Conservation (phyloP, 1,140 invertebrate species). For the Chrysomallon squamiferum region DNA sequence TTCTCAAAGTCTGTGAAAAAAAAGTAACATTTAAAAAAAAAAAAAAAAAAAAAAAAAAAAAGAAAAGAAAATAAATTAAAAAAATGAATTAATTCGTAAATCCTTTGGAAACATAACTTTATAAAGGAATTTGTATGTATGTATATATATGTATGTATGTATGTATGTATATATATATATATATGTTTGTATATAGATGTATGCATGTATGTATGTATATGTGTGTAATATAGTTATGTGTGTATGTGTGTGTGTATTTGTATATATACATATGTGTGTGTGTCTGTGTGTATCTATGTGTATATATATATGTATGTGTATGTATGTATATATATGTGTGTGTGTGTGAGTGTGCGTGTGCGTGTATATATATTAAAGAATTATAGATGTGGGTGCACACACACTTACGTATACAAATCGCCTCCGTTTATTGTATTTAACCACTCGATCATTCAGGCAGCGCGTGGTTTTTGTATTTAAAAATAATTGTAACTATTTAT, state of each 20-base stretch:
- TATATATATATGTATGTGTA: background rate
- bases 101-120: background rate
- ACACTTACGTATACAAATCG: too few species aligned
- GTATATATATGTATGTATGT: background rate
- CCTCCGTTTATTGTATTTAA: too few species aligned
- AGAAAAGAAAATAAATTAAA: background rate
- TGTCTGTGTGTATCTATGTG: background rate
- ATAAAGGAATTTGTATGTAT: background rate
- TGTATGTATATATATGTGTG: too few species aligned
- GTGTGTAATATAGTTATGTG: background rate
- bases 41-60: too few species aligned
- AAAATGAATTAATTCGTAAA: background rate
- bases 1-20: too few species aligned
- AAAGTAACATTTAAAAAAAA: too few species aligned
- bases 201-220: background rate
- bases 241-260: conserved; percentile 7
- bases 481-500: too few species aligned
- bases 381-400: too few species aligned
- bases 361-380: too few species aligned
- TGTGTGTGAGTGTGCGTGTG: too few species aligned
- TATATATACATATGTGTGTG: background rate
- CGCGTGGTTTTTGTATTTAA: too few species aligned
- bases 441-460: too few species aligned
- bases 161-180: background rate
- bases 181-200: background rate